phyloP scores from a whole-genome alignment of 2,113 vertebrate genomes.

The Nothocercus nigrocapillus region DNA sequence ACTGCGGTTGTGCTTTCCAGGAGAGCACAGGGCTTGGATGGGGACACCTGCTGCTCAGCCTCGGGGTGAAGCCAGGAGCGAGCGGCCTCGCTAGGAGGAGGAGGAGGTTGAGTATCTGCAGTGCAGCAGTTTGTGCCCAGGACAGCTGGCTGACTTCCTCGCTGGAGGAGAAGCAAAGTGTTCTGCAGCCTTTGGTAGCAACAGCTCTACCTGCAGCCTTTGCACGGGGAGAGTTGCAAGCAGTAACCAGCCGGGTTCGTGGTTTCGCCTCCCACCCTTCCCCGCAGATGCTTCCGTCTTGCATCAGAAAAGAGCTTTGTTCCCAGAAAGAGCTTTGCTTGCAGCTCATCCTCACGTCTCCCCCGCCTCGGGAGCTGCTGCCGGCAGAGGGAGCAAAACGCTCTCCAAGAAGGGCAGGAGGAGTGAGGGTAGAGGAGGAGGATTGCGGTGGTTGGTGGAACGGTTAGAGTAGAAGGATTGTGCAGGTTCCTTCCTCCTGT shows the following conservation, averaged over 20 bases:
- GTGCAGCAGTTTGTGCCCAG: background rate
- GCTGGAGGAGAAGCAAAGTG: background rate
- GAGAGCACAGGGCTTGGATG: background rate
- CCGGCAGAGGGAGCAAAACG: background rate
- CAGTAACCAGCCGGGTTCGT: constrained; percentile 26
- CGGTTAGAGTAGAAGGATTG: background rate
- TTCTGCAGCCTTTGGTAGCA: constrained; percentile 29
- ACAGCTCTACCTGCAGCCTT: constrained; percentile 28
- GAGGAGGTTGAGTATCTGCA: background rate
- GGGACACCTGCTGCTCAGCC: background rate
- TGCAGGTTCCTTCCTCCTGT: background rate
- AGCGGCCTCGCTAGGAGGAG: background rate
- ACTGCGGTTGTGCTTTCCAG: constrained; percentile 16
- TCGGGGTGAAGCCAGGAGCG: background rate
- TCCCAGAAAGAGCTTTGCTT: constrained; percentile 49
- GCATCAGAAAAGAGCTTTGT: constrained; percentile 35
- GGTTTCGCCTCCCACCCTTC: constrained; percentile 60
- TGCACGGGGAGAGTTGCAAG: background rate
- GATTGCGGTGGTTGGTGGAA: background rate
- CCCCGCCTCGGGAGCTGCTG: background rate
- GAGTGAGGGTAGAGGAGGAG: background rate
- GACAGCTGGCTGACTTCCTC: constrained; percentile 5
- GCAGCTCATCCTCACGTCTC: background rate
- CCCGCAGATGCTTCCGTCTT: background rate
- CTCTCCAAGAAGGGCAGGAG: background rate